A percentile compares a stretch with the other conserved stretches of the same genome.
Evolutionary conservation across 2,888 invertebrate genomes (phyloP).

Genomic region (Hydroisotoma schaefferi): DNA sequence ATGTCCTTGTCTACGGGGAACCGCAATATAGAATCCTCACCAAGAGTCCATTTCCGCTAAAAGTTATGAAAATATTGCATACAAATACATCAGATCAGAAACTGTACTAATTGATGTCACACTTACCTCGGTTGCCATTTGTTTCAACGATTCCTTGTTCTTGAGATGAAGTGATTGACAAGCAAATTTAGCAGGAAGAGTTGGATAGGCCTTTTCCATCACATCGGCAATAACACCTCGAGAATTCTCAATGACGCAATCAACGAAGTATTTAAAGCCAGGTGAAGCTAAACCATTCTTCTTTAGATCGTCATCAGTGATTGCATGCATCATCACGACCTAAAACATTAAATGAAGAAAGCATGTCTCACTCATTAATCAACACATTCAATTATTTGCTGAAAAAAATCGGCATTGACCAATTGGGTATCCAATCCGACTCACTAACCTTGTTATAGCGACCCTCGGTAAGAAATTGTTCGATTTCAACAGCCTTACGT

Average conservation of each 20-base stretch:
- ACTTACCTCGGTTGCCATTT: conserved; percentile 22
- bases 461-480: conserved; percentile 33
- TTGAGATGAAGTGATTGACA: conserved; percentile 19
- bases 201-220: conserved; percentile 30
- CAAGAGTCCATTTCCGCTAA: conserved; percentile 29
- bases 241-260: conserved; percentile 25
- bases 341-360: background rate
- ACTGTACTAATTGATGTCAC: background rate
- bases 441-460: conserved; percentile 29
- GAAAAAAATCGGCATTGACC: background rate
- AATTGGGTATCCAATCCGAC: background rate
- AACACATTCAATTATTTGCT: background rate
- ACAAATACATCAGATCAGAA: no score
- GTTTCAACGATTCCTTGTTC: conserved; percentile 12
- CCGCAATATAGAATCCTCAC: conserved; percentile 21
- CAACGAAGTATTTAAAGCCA: conserved; percentile 33
- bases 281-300: conserved; percentile 15
- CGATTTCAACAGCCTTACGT: conserved; percentile 33
- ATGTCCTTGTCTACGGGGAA: conserved; percentile 16
- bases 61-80: background rate
- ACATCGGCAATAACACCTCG: conserved; percentile 25
- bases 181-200: conserved; percentile 8
- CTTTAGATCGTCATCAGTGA: conserved; percentile 16
- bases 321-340: conserved; percentile 24
- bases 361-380: background rate